These are phyloP conservation scores for Anhinga anhinga DNA, from an alignment of 2,113 vertebrate genomes.

Conservation along the genomic window DNA sequence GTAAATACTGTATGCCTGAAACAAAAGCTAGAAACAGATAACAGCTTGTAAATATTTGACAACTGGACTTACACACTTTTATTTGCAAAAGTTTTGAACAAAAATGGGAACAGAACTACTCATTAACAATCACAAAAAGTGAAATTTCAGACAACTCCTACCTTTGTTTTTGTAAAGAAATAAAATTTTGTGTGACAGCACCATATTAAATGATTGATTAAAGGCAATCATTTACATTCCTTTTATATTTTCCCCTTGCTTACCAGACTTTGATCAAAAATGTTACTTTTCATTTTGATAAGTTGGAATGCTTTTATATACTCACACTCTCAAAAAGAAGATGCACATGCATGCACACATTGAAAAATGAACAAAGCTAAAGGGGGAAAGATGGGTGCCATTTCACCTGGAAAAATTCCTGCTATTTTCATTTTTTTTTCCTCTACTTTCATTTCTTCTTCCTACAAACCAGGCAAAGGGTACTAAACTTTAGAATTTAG, in stretches of 20 bases:
- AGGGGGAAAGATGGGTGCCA: not conserved
- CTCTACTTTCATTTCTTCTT: not conserved
- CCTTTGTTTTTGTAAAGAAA: not conserved
- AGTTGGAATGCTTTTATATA: not conserved
- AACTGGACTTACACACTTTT: not conserved
- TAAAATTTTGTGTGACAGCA: not conserved
- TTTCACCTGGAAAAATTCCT: not conserved
- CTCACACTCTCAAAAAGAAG: not conserved
- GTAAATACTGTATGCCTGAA: not conserved
- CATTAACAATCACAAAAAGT: not conserved
- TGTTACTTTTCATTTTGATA: not conserved
- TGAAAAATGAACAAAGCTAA: not conserved
- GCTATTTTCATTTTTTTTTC: not conserved
- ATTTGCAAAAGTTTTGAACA: not conserved
- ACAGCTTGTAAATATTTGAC: not conserved
- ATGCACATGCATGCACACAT: not conserved
- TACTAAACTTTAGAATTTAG: not conserved
- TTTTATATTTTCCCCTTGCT: not conserved
- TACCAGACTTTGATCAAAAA: conserved; percentile 19
- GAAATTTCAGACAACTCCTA: not conserved
- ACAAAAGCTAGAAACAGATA: not conserved
- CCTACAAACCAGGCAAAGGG: not conserved
- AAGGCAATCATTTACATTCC: not conserved
- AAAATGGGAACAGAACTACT: not conserved
- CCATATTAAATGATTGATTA: conserved; percentile 20